Evolutionary conservation across 2,797 vertebrate genomes (phyloP).

Genomic region (Liparis tanakae): DNA sequence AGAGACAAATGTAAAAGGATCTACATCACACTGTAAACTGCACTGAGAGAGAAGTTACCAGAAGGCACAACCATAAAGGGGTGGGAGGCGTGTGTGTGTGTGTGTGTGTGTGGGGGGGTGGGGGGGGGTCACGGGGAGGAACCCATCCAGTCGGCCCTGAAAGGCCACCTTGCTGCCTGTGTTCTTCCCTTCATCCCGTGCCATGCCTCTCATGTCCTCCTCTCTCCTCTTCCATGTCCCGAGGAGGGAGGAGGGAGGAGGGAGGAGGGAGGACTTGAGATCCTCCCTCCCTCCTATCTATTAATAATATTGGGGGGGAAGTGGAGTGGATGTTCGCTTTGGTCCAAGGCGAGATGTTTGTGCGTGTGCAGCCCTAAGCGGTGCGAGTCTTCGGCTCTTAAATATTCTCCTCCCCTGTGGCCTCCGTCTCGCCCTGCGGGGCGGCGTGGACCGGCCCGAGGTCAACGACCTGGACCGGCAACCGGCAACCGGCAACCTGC

Average conservation of each 20-base stretch:
- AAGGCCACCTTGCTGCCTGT: conserved; percentile 76
- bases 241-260: conserved; percentile 81
- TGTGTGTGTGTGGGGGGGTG: neutral
- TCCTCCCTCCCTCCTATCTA: conserved; percentile 72
- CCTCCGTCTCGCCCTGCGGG: conserved; percentile 74
- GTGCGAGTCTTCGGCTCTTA: conserved; percentile 75
- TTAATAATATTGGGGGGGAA: conserved; percentile 75
- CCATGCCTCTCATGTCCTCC: conserved; percentile 84
- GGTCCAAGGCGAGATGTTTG: conserved; percentile 73
- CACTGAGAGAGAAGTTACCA: conserved; percentile 76
- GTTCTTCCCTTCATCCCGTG: conserved; percentile 84
- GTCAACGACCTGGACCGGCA: conserved; percentile 70
- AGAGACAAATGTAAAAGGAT: conserved; percentile 80
- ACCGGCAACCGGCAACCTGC: conserved; percentile 46
- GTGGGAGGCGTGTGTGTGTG: conserved; percentile 45
- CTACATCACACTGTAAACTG: conserved; percentile 74
- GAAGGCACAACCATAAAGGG: conserved; percentile 77
- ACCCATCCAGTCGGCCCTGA: conserved; percentile 73
- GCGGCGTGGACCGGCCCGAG: conserved; percentile 74
- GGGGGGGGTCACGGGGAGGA: conserved; percentile 73
- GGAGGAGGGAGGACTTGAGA: conserved; percentile 77
- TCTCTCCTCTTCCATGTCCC: conserved; percentile 83
- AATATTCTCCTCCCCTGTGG: conserved; percentile 77
- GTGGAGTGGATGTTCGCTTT: conserved; percentile 72
- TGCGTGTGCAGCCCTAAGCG: conserved; percentile 76